Evolutionary conservation across 2,888 invertebrate species (phyloP).

Genomic region (Quadroppia sp.): DNA sequence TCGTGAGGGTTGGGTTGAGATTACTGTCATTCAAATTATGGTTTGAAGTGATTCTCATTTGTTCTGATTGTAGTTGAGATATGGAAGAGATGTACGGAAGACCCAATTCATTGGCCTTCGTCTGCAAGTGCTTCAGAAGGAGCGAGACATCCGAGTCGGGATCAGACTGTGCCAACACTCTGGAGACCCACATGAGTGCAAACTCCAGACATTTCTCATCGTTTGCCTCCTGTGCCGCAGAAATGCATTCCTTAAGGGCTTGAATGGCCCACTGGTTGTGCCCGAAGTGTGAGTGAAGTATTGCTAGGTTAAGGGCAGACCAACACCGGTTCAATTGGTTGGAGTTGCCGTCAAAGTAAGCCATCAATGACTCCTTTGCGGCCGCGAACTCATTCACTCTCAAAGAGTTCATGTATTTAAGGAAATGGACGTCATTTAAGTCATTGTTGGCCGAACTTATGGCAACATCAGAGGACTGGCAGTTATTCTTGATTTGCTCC

Average conservation of each 20-base stretch:
- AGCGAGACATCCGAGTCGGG: slow-evolving; percentile 37
- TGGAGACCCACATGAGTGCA: slow-evolving; percentile 42
- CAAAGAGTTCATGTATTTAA: slow-evolving; percentile 42
- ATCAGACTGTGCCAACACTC: slow-evolving; percentile 36
- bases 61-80: slow-evolving; percentile 36
- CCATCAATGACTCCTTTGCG: slow-evolving; percentile 39
- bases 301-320: slow-evolving; percentile 43
- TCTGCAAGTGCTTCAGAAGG: slow-evolving; percentile 31
- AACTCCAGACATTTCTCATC: slow-evolving; percentile 43
- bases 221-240: slow-evolving; percentile 41
- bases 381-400: slow-evolving; percentile 42
- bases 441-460: slow-evolving; percentile 8
- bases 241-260: slow-evolving; percentile 43
- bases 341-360: slow-evolving; percentile 43
- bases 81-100: slow-evolving; percentile 39
- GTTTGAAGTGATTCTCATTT: neutral
- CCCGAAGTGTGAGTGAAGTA: slow-evolving; percentile 41
- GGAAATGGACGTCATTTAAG: slow-evolving; percentile 42
- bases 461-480: neutral
- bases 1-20: neutral
- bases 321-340: slow-evolving; percentile 39
- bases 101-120: slow-evolving; percentile 33
- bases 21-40: neutral
- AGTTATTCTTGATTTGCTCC: slow-evolving; percentile 7
- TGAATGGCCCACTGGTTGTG: slow-evolving; percentile 42